Percentiles rank a stretch among this genome's conserved stretches.
Evolutionary conservation across 1,140 invertebrate species (phyloP).

Genomic region (Cyrtorhinus lividipennis): DNA sequence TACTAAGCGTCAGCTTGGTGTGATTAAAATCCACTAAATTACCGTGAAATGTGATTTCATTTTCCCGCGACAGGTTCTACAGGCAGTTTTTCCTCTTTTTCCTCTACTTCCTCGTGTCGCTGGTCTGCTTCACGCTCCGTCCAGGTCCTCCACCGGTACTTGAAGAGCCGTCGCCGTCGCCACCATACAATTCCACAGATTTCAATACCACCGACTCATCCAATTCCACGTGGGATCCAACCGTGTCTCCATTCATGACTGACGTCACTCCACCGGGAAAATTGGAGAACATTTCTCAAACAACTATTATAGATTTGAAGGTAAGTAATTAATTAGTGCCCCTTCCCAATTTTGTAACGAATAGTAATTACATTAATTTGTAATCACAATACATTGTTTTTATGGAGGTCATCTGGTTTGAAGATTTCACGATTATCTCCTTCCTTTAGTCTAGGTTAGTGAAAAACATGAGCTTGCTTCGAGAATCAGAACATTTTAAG

Average conservation of each 20-base stretch:
- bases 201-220: not conserved
- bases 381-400: no score
- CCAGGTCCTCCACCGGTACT: conserved; percentile 46
- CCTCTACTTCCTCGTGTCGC: conserved; percentile 74
- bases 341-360: no score
- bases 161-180: not conserved
- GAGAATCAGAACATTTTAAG: no score
- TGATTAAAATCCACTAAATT: no score
- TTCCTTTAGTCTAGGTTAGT: no score
- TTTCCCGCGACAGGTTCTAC: conserved; percentile 72
- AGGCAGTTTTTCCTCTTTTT: conserved; percentile 79
- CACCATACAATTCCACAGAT: conserved; percentile 11
- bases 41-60: no score
- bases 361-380: no score
- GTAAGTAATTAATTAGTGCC: no score
- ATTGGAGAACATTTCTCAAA: not conserved
- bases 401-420: no score
- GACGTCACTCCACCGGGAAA: not conserved
- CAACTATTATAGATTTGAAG: not conserved
- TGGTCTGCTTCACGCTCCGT: conserved; percentile 71
- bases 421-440: no score
- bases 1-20: no score
- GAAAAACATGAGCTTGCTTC: no score
- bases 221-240: not conserved
- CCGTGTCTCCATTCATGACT: not conserved